Conservation (phyloP, 2,113 vertebrate species). For the Callipepla squamata region DNA sequence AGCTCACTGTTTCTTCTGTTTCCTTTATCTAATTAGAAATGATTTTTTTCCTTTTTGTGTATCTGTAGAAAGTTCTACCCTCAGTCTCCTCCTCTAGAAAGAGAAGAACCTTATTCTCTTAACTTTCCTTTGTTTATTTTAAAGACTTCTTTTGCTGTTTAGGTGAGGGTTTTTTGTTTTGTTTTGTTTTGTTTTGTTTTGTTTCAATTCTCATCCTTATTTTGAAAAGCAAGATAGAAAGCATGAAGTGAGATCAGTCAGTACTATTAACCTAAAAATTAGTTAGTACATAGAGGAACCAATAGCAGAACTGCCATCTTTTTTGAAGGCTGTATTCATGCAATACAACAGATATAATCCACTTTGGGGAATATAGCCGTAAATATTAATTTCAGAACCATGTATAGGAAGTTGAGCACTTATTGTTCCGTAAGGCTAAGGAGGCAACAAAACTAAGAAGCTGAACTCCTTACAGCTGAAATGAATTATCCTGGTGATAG, state of each 20-base stretch:
- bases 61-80: not conserved
- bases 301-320: not conserved
- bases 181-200: no score
- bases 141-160: fast-evolving
- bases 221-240: not conserved
- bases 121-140: not conserved
- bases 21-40: slow-evolving; percentile 48
- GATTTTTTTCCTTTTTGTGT: not conserved
- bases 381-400: not conserved
- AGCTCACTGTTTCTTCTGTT: slow-evolving; percentile 11
- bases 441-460: not conserved
- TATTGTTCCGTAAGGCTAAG: not conserved
- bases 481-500: not conserved
- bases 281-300: not conserved
- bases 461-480: not conserved
- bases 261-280: not conserved
- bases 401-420: not conserved
- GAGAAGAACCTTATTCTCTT: not conserved
- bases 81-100: not conserved
- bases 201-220: not conserved
- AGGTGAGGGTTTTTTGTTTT: no score
- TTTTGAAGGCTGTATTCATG: not conserved
- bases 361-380: not conserved
- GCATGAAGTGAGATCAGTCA: not conserved
- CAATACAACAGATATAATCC: not conserved